Evolutionary conservation across 2,888 invertebrate species (phyloP), one percentile per base, ranked within the genome.

Genomic region (Cerastoderma edule): DNA sequence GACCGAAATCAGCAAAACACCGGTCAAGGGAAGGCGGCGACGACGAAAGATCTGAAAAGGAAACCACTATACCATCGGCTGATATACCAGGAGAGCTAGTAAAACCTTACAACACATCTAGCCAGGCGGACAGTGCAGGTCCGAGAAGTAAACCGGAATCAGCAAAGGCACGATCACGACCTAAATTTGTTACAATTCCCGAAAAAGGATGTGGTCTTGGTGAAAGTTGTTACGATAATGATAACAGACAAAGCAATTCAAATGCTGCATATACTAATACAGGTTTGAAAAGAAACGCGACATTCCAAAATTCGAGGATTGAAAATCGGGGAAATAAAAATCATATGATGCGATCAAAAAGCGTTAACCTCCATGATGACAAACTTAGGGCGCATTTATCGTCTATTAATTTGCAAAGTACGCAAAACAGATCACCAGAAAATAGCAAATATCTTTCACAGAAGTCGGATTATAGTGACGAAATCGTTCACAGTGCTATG

Each of bases 1-100:
- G 50, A 50, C 50, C 50, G 24, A 50, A 50, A 22, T 50, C 50
- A n/a, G 50, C 50, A n/a, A n/a, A n/a, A n/a, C n/a, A n/a, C n/a
- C n/a, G n/a, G n/a, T n/a, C n/a, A n/a, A n/a, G n/a, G n/a, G n/a
- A n/a, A n/a, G n/a, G n/a, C n/a, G n/a, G n/a, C n/a, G n/a, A n/a
- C n/a, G n/a, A n/a, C n/a, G n/a, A n/a, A n/a, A n/a, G n/a, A n/a
- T n/a, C n/a, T n/a, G n/a, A n/a, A n/a, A n/a, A n/a, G n/a, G n/a
- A n/a, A n/a, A n/a, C n/a, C n/a, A n/a, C n/a, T n/a, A n/a, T n/a
- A n/a, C n/a, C n/a, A n/a, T n/a, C n/a, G n/a, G n/a, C n/a, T n/a
- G n/a, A n/a, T n/a, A n/a, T n/a, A n/a, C n/a, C n/a, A n/a, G n/a
- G n/a, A n/a, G n/a, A n/a, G n/a, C n/a, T n/a, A n/a, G n/a, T n/a